phyloP scores from a whole-genome alignment of 2,797 vertebrate genomes.

The Oreochromis grahami region DNA sequence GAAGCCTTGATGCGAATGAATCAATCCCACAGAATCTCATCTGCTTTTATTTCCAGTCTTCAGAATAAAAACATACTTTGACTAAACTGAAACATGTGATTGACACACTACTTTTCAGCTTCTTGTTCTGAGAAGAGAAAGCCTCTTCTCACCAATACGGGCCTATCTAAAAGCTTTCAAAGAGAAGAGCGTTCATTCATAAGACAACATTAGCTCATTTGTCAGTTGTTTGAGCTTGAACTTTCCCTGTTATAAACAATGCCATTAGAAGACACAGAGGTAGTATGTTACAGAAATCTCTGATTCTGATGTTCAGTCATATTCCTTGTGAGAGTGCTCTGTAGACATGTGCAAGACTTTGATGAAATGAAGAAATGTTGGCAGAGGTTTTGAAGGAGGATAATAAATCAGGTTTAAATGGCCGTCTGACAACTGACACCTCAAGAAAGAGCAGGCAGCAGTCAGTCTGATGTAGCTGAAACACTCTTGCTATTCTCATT shows the following conservation, averaged over 20 bases:
- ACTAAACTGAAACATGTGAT: slow-evolving; percentile 14
- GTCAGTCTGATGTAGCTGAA: not conserved
- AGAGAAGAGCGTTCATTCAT: not conserved
- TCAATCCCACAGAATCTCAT: slow-evolving; percentile 29
- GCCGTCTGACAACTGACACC: not conserved
- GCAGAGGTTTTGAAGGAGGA: not conserved
- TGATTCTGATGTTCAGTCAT: not conserved
- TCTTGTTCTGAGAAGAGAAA: not conserved
- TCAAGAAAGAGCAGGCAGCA: slow-evolving; percentile 18
- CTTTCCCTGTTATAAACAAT: not conserved
- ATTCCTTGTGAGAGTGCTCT: not conserved
- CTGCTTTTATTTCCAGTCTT: slow-evolving; percentile 2
- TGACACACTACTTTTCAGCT: slow-evolving; percentile 18
- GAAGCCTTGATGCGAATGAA: slow-evolving; percentile 9
- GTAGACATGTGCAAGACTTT: not conserved
- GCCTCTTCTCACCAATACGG: not conserved
- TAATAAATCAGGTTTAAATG: slow-evolving; percentile 37
- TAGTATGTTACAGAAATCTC: not conserved
- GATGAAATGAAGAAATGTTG: slow-evolving; percentile 42
- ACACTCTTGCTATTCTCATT: not conserved
- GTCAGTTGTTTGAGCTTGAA: not conserved
- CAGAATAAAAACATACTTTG: not conserved
- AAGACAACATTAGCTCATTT: not conserved
- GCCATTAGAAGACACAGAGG: not conserved
- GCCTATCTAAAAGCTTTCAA: not conserved